Evolutionary conservation across 2,888 invertebrate species (phyloP), one percentile per base, ranked within the genome.

Genomic region (Megaustenia siamemsis): DNA sequence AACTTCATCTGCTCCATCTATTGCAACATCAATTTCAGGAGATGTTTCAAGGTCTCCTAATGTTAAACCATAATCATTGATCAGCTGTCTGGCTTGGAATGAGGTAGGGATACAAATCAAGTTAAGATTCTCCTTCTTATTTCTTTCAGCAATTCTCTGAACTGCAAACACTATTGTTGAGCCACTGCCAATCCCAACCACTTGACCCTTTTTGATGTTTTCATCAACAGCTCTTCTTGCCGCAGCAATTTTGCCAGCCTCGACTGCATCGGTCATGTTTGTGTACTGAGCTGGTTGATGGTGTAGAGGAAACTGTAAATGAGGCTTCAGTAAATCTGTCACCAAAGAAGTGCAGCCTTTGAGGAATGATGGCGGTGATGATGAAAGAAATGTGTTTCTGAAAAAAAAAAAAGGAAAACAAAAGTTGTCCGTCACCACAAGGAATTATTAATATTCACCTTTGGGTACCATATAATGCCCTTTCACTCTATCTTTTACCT

Each of bases 1-100:
- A 0, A 98, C 98, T 95, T 99, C 99, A 95, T 99, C 99, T 21
- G 99, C 98, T 24, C 99, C 99, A 95, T 99, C 99, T 90, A 99
- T 97, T 6, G 97, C 97, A 71, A 97, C 96, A 94, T 99, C 97
- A 87, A 99, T 96, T 92, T 95, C 94, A 6, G 97, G 97, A 94
- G 96, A 95, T 6, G 96, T 96, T 93, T 99, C 98, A 66, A 99
- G 95, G 93, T 97, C 97, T 75, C 97, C 97, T 66, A 99, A 94
- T 0, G 94, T 95, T 38, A 99, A 95, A 89, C 96, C 96, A 94
- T 97, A 95, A 90, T 97, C 96, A 56, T 97, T 93, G 83, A 99
- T 97, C 82, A 99, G 95, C 92, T 98, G 97, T 88, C 97, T 96
- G 0, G 99, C 97, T 96, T 98, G 98, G 93, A 98, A 98, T 3